Evolutionary conservation across 1,140 invertebrate species (phyloP), one percentile per base, ranked within the genome.

Genomic region (Zaprionus kolodkinae): DNA sequence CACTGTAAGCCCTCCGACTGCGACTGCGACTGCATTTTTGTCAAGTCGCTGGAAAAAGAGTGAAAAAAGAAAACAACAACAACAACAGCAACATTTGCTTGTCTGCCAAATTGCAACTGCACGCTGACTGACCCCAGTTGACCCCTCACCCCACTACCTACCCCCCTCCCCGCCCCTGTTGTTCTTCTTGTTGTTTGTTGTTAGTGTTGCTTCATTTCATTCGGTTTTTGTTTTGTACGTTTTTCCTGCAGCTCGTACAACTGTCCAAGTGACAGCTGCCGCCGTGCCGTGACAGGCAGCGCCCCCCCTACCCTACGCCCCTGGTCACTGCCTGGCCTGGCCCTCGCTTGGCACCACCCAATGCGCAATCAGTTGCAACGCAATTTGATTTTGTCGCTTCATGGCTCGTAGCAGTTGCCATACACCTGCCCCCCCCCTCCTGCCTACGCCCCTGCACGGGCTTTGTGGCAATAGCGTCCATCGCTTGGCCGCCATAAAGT

Each of bases 301-400:
- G 33, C 33, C 76, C 62, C 50, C 69, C 65, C 50, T 2, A 13
- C 35, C 11, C 21, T 25, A 13, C 30, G 11, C 3, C 10, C 3
- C 65, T 67, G 60, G 67, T 67, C 45, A 50, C 17, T 12, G 15
- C n/a, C 6, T 43, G 40, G 6, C n/a, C n/a, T 48, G 15, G 15
- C 9, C 21, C 45, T 62, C 55, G 21, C 56, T 72, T 60, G 56
- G 76, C 67, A 21, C 72, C 52, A 21, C 35, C 73, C 83, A 83
- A 87, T 88, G 83, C 83, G 83, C 83, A 87, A 87, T 87, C 83
- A 87, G 83, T 87, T 87, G 83, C 83, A 87, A 87, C 83, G 83
- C 83, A 87, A 87, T 87, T 87, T 87, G 83, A 87, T 87, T 87
- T 87, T 87, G 83, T 87, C 84, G 83, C 83, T 87, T 87, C 83